These are phyloP conservation scores for Cantharis flavilabris DNA, from an alignment of 2,888 invertebrate genomes.

Conservation along the genomic window DNA sequence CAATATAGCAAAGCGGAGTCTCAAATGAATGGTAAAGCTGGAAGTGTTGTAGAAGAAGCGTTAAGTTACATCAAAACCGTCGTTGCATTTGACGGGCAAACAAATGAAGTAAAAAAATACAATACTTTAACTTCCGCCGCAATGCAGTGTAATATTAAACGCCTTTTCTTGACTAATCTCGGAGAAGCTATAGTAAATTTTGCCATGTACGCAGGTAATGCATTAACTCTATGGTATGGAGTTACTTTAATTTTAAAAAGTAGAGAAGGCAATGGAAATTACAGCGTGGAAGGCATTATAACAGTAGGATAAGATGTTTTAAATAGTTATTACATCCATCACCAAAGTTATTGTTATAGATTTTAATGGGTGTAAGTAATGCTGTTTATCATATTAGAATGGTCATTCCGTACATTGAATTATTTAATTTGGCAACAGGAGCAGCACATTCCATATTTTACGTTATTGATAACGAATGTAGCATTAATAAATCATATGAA, in stretches of 20 bases:
- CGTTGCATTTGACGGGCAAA: constrained; percentile 76
- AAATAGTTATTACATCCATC: neutral
- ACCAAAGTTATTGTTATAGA: constrained; percentile 57
- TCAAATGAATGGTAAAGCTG: constrained; percentile 74
- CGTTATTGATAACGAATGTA: constrained; percentile 75
- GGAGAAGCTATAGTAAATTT: constrained; percentile 76
- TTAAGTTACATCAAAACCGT: constrained; percentile 77
- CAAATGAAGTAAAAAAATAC: constrained; percentile 71
- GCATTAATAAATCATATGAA: constrained; percentile 71
- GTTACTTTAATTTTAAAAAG: constrained; percentile 67
- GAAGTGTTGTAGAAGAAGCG: constrained; percentile 77
- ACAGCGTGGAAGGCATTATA: constrained; percentile 70
- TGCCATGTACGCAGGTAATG: constrained; percentile 76
- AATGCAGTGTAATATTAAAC: constrained; percentile 69
- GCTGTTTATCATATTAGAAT: constrained; percentile 55
- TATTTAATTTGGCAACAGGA: constrained; percentile 78
- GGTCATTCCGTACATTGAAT: constrained; percentile 76
- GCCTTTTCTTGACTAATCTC: constrained; percentile 69
- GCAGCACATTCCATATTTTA: constrained; percentile 78
- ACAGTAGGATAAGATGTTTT: constrained; percentile 52
- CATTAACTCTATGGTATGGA: constrained; percentile 85
- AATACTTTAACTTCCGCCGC: constrained; percentile 64
- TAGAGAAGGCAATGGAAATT: constrained; percentile 52
- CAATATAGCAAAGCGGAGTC: constrained; percentile 68
- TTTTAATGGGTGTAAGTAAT: constrained; percentile 76